Conservation (phyloP, 2,797 vertebrate species). For the Distichodus sexfasciatus region DNA sequence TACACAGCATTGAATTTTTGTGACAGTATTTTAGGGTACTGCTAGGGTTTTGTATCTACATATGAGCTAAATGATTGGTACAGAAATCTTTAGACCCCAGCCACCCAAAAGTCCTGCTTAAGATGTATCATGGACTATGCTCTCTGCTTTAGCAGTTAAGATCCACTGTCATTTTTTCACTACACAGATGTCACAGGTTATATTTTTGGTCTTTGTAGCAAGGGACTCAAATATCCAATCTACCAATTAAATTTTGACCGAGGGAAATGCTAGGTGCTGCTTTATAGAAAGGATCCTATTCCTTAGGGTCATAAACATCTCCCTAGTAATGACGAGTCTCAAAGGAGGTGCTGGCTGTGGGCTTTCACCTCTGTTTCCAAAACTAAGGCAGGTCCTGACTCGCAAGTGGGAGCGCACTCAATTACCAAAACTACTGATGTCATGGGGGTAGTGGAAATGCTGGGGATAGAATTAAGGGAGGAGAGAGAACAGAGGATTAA, state of each 20-base stretch:
- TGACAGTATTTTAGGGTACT: too few species aligned
- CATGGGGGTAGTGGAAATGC: not conserved
- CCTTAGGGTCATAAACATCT: constrained; percentile 66
- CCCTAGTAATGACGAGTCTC: constrained; percentile 64
- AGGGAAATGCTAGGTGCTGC: constrained; percentile 44
- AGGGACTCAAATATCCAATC: too few species aligned
- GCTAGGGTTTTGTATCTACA: too few species aligned
- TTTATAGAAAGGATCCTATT: constrained; percentile 58
- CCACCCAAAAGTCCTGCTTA: too few species aligned
- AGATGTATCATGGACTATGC: too few species aligned
- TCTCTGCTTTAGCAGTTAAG: too few species aligned
- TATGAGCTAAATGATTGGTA: too few species aligned
- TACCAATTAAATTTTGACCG: constrained; percentile 69
- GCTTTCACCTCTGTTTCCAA: constrained; percentile 49
- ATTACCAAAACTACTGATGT: not conserved
- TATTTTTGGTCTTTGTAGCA: too few species aligned
- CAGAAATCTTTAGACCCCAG: too few species aligned
- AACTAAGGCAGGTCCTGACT: constrained; percentile 62
- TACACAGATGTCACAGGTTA: too few species aligned
- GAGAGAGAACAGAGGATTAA: not conserved
- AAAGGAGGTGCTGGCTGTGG: constrained; percentile 62
- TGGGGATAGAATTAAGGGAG: not conserved
- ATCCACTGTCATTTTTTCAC: too few species aligned
- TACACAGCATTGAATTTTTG: too few species aligned
- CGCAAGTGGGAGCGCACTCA: not conserved